phyloP scores from a whole-genome alignment of 1,140 invertebrate species.

The Potamilus streckersoni region DNA sequence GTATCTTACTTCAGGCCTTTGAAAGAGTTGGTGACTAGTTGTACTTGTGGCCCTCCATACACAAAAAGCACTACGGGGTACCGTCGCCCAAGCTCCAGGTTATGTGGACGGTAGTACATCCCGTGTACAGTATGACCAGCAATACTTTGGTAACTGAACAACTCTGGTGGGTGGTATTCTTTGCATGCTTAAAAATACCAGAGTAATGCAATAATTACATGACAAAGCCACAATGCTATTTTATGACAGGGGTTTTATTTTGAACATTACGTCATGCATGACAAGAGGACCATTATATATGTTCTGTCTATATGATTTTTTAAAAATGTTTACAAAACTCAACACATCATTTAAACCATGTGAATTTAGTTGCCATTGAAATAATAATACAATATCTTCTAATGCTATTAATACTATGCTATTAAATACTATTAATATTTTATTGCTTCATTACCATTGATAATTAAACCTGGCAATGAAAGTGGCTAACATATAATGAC shows the following conservation, averaged over 20 bases:
- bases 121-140: conserved; percentile 77
- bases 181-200: conserved; percentile 35
- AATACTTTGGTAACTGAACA: conserved; percentile 81
- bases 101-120: conserved; percentile 91
- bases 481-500: no score
- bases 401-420: no score
- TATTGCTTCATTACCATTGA: no score
- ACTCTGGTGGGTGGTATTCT: conserved; percentile 72
- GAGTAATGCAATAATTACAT: background rate
- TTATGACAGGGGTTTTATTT: background rate
- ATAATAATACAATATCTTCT: no score
- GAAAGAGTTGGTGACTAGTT: conserved; percentile 96
- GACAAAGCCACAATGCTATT: background rate
- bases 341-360: no score
- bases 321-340: no score
- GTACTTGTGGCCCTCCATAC: conserved; percentile 98
- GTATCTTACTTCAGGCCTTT: conserved; percentile 76
- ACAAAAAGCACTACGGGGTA: conserved; percentile 97
- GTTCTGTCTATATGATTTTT: no score
- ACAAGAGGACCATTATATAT: no score
- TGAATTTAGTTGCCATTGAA: no score
- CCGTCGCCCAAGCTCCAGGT: conserved; percentile 79
- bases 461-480: no score
- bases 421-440: no score
- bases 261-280: background rate